A percentile compares a stretch with the other conserved stretches of the same genome.
These are phyloP conservation scores for Zoroaster sp. DNA, from an alignment of 53 echinoderm and acorn worm species.

Conservation along the genomic window DNA sequence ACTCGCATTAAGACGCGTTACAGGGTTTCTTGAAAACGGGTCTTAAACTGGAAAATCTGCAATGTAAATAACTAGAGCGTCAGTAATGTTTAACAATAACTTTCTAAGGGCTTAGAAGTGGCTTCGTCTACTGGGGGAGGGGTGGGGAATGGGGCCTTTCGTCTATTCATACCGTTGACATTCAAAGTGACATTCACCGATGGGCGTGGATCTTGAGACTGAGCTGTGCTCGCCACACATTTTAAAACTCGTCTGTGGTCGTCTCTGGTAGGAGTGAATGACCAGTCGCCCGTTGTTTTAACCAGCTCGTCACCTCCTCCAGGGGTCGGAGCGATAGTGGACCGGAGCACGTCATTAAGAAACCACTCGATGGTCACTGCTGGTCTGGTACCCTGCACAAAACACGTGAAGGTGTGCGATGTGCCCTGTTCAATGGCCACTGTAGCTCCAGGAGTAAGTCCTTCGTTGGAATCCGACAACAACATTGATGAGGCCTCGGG, in stretches of 20 bases:
- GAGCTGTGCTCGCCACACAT: background rate
- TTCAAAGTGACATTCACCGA: background rate
- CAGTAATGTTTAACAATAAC: no score
- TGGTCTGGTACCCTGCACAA: background rate
- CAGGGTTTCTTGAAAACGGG: no score
- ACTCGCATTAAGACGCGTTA: no score
- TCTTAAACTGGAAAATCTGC: no score
- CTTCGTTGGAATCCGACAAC: background rate
- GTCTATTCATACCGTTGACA: background rate
- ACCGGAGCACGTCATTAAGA: background rate
- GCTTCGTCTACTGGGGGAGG: no score
- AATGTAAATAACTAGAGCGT: no score
- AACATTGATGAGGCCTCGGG: background rate
- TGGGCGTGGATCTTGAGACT: background rate
- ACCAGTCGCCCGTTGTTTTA: background rate
- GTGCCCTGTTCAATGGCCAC: background rate
- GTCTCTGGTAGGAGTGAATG: background rate
- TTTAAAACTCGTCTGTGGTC: background rate
- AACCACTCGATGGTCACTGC: constrained; percentile 15
- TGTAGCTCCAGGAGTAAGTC: background rate
- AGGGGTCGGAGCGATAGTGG: background rate
- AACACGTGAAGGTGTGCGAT: constrained; percentile 5
- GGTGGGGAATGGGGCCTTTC: background rate
- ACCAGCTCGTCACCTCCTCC: background rate
- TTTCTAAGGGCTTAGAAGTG: no score